Evolutionary conservation across 2,797 vertebrate species (phyloP).

Genomic region (Tapirus indicus): DNA sequence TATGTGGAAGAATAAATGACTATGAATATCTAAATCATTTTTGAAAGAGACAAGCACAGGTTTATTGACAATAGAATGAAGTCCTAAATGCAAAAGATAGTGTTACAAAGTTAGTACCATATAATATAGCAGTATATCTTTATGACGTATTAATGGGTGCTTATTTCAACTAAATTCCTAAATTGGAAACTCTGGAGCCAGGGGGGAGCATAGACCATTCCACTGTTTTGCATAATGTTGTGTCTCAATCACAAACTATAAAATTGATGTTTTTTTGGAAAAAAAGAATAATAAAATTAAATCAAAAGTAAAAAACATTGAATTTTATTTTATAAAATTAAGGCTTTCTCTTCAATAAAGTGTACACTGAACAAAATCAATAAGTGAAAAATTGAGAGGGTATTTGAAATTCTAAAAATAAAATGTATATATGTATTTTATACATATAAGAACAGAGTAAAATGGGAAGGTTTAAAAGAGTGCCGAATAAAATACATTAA

Average conservation of each 20-base stretch:
- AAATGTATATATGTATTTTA: background rate
- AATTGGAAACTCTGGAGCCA: background rate
- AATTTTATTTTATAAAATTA: background rate
- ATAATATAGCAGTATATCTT: background rate
- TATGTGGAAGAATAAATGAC: background rate
- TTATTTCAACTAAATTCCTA: background rate
- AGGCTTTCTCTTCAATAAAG: background rate
- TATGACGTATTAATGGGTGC: background rate
- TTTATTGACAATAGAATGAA: background rate
- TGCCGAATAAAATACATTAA: background rate
- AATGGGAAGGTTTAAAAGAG: background rate
- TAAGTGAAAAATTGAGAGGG: background rate
- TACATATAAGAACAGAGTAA: background rate
- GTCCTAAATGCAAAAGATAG: background rate
- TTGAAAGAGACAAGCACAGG: background rate
- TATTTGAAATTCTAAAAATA: background rate
- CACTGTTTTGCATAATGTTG: background rate
- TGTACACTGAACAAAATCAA: background rate
- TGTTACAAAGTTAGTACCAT: background rate
- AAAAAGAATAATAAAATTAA: background rate
- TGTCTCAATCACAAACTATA: background rate
- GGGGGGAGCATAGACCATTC: background rate
- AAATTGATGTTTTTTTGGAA: background rate
- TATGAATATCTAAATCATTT: background rate
- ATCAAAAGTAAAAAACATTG: background rate